Percentiles rank a stretch among this genome's conserved stretches.
These are phyloP conservation scores for Bungarus multicinctus DNA, from an alignment of 2,113 vertebrate genomes.

Conservation along the genomic window DNA sequence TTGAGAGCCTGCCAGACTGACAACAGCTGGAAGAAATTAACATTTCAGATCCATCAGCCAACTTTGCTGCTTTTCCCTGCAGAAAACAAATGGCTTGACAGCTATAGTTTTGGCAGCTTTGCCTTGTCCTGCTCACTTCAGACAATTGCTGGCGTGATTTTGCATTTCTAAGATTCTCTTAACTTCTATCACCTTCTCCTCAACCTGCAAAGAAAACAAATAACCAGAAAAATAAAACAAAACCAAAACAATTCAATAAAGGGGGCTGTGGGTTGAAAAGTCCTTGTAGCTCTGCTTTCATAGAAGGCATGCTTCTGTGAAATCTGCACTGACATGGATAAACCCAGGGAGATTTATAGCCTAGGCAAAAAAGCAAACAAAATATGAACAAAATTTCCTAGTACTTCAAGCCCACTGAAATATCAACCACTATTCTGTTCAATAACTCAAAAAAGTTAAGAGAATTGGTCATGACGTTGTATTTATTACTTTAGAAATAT, in stretches of 20 bases:
- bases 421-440: not conserved
- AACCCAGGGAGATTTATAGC: not conserved
- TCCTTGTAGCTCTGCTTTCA: not conserved
- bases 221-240: not conserved
- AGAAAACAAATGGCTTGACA: slow-evolving; percentile 21
- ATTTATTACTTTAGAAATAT: not conserved
- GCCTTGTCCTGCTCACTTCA: slow-evolving; percentile 41
- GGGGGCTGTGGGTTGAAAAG: not conserved
- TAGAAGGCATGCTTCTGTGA: not conserved
- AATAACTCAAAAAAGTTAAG: not conserved
- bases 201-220: slow-evolving; percentile 34
- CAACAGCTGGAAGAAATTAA: slow-evolving; percentile 70
- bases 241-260: not conserved
- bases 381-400: not conserved
- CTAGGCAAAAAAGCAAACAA: not conserved
- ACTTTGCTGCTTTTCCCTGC: slow-evolving; percentile 32
- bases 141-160: not conserved
- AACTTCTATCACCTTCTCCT: not conserved
- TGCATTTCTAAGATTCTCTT: not conserved
- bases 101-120: slow-evolving; percentile 33
- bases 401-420: not conserved
- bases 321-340: not conserved
- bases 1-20: slow-evolving; percentile 68
- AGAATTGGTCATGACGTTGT: not conserved
- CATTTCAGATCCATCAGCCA: slow-evolving; percentile 45